Conservation (phyloP, 2,888 invertebrate species). For the Ophion slaviceki region DNA sequence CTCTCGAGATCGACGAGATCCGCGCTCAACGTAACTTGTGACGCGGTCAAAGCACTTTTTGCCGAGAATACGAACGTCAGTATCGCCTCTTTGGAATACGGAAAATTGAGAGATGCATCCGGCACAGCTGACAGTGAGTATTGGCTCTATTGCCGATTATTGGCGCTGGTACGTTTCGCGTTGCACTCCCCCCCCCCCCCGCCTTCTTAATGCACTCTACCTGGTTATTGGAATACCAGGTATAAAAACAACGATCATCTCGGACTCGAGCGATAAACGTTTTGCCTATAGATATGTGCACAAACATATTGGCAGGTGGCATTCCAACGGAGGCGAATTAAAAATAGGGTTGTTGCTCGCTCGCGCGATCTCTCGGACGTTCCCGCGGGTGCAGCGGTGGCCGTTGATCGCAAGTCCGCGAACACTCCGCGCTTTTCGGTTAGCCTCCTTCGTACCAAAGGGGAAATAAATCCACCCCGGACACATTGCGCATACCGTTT, state of each 20-base stretch:
- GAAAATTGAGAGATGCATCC: conserved; percentile 55
- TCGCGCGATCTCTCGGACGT: conserved; percentile 33
- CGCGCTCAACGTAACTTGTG: conserved; percentile 70
- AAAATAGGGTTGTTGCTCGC: conserved; percentile 47
- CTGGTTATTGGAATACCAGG: not conserved
- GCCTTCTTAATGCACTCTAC: not conserved
- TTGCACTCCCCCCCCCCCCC: not conserved
- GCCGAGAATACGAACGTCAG: conserved; percentile 77
- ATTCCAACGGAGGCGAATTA: conserved; percentile 59
- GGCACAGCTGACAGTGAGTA: conserved; percentile 73
- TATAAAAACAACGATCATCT: too few relatives aligned
- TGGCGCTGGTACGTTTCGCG: not conserved
- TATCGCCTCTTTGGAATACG: conserved; percentile 55
- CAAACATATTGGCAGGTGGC: conserved; percentile 56
- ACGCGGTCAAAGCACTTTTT: conserved; percentile 73
- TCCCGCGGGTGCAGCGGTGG: conserved; percentile 27
- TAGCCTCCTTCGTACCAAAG: not conserved
- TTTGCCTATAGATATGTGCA: not conserved
- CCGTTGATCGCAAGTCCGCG: conserved; percentile 32
- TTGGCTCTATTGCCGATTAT: not conserved
- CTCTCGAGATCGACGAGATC: conserved; percentile 73
- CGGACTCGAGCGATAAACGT: too few relatives aligned
- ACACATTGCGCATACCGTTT: too few relatives aligned
- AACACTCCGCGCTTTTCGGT: not conserved
- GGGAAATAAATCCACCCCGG: not conserved